Evolutionary conservation across 2,888 invertebrate species (phyloP), one percentile per base, ranked within the genome.

Genomic region (Drosophila mayaguana): DNA sequence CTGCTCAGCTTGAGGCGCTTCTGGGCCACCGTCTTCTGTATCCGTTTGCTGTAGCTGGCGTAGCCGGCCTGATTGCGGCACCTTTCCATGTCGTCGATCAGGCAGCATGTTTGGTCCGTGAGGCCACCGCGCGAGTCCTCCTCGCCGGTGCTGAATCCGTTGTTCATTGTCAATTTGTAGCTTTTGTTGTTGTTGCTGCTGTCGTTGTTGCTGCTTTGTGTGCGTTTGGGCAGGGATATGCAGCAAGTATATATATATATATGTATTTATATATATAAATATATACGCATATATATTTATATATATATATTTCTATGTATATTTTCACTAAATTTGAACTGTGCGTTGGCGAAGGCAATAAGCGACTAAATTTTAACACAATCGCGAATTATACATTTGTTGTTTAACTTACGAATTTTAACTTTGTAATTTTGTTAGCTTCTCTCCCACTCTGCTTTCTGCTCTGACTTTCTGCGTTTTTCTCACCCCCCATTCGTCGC

Each of bases 21-120:
- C 91, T 98, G 98, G 60, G 97, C 96, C 40, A 98, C 98, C 65
- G 97, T 98, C 93, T 98, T 98, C 93, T 98, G 98, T 89, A 99
- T 98, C 83, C 98, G 95, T 93, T 99, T 98, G 93, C 97, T 98
- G 94, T 98, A 99, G 51, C 98, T 97, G 82, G 99, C 99, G 94
- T 93, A 91, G 20, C 92, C 92, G 56, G 93, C 98, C 64, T 96
- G 95, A 91, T 97, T 95, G 78, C 95, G 94, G 93, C 98, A 99
- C 81, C 97, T 95, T 83, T 96, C 96, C 78, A 96, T 96, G 92
- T 97, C 97, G 93, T 97, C 97, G 90, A 98, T 96, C 85, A 98
- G 95, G 94, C 98, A 98, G 94, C 98, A 98, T 91, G 96, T 96
- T 94, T 97, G 97, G 92, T 97, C 97, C 69, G 96, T 95, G 90